phyloP scores from a whole-genome alignment of 2,888 invertebrate species.

The Selenia dentaria region DNA sequence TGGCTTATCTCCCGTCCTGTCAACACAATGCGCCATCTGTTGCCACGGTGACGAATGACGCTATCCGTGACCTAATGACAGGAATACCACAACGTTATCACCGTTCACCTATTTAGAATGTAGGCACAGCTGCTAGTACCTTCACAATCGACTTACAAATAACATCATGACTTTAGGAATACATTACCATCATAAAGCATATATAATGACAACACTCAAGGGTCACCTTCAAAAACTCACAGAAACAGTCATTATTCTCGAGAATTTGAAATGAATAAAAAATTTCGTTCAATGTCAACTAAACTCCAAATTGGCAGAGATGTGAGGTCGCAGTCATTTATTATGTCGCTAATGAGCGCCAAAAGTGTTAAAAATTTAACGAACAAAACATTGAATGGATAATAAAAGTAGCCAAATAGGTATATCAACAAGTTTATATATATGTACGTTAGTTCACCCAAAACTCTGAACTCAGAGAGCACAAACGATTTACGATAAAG shows the following conservation, averaged over 20 bases:
- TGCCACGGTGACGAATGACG: constrained; percentile 62
- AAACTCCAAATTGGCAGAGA: constrained; percentile 27
- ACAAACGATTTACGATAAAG: too few species aligned
- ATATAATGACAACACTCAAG: constrained; percentile 11
- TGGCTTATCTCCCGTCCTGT: constrained; percentile 58
- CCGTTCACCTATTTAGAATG: constrained; percentile 20
- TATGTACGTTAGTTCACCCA: too few species aligned
- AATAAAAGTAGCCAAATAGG: constrained; percentile 43
- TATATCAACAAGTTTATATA: too few species aligned
- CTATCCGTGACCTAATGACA: constrained; percentile 62
- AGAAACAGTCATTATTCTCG: constrained; percentile 23
- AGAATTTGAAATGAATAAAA: constrained; percentile 15
- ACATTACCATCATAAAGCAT: constrained; percentile 19
- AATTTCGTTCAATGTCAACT: constrained; percentile 22
- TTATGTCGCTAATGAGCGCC: constrained; percentile 27
- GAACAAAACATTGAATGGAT: constrained; percentile 22
- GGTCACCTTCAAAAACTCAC: constrained; percentile 22
- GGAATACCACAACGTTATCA: constrained; percentile 25
- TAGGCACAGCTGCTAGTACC: constrained; percentile 16
- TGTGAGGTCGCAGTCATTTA: constrained; percentile 23
- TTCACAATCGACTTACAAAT: constrained; percentile 10
- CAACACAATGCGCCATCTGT: constrained; percentile 72
- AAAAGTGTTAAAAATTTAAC: constrained; percentile 22
- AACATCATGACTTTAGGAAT: constrained; percentile 18
- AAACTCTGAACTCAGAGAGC: too few species aligned